phyloP scores from a whole-genome alignment of 1,140 invertebrate species.

The Zaprionus lachaisei region DNA sequence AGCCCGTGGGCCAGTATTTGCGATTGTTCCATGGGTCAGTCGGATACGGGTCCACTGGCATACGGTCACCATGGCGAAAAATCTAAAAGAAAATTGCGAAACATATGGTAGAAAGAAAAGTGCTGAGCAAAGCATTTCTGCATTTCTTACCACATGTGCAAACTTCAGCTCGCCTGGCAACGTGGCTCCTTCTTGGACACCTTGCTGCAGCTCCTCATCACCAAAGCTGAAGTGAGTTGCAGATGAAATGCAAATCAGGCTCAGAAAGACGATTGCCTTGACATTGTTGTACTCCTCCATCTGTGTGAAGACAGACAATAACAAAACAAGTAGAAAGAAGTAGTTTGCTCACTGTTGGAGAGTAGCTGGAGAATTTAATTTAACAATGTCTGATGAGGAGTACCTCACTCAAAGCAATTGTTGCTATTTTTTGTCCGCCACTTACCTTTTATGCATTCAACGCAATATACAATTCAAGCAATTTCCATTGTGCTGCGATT shows the following conservation, averaged over 20 bases:
- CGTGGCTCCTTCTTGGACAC: constrained; percentile 3
- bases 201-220: constrained; percentile 24
- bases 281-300: constrained; percentile 30
- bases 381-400: background rate
- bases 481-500: constrained; percentile 23
- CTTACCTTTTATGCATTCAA: constrained; percentile 48
- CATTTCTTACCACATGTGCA: constrained; percentile 79
- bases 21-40: constrained; percentile 90
- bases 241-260: constrained; percentile 48
- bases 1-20: constrained; percentile 90
- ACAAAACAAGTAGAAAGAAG: background rate
- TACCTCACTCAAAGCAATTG: background rate
- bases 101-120: constrained; percentile 24
- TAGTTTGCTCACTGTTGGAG: background rate
- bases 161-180: constrained; percentile 75
- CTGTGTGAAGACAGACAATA: constrained; percentile 28
- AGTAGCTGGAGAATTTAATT: background rate
- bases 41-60: constrained; percentile 90
- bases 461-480: constrained; percentile 12
- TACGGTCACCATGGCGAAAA: constrained; percentile 93
- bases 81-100: constrained; percentile 79
- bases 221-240: constrained; percentile 14
- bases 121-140: background rate
- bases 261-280: constrained; percentile 37
- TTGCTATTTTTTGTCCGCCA: background rate